These are phyloP conservation scores for Trissonchulus latispiculum DNA, from an alignment of 2,888 invertebrate genomes.

Conservation along the genomic window DNA sequence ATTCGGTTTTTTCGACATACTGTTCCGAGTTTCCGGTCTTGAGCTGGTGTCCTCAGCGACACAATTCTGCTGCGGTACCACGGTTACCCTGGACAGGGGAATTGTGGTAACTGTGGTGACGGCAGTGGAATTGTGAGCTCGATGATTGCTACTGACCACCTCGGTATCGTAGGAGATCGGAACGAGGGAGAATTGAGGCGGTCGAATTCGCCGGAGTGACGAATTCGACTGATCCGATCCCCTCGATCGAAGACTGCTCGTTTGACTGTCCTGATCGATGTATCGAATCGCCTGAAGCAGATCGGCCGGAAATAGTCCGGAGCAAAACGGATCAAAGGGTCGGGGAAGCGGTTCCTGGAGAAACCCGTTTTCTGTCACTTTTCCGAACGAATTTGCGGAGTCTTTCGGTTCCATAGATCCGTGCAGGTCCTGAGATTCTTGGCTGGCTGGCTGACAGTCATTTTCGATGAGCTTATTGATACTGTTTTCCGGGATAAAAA, in stretches of 20 bases:
- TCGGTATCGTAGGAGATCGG: not conserved
- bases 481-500: too few species aligned
- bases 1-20: not conserved
- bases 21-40: not conserved
- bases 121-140: not conserved
- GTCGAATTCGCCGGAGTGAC: not conserved
- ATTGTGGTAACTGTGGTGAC: not conserved
- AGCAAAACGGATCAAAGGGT: slow-evolving; percentile 3
- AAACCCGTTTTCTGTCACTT: not conserved
- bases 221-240: not conserved
- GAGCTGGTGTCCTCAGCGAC: not conserved
- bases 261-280: slow-evolving; percentile 12
- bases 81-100: not conserved
- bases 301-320: not conserved
- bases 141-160: not conserved
- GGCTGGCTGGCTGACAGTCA: not conserved
- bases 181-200: not conserved
- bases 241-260: not conserved
- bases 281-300: not conserved
- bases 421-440: not conserved
- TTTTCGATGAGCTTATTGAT: too few species aligned
- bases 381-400: not conserved
- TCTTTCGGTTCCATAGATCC: not conserved
- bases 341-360: not conserved
- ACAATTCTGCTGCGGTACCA: too few species aligned